Evolutionary conservation across 2,113 vertebrate species (phyloP).

Genomic region (Corythaixoides concolor): DNA sequence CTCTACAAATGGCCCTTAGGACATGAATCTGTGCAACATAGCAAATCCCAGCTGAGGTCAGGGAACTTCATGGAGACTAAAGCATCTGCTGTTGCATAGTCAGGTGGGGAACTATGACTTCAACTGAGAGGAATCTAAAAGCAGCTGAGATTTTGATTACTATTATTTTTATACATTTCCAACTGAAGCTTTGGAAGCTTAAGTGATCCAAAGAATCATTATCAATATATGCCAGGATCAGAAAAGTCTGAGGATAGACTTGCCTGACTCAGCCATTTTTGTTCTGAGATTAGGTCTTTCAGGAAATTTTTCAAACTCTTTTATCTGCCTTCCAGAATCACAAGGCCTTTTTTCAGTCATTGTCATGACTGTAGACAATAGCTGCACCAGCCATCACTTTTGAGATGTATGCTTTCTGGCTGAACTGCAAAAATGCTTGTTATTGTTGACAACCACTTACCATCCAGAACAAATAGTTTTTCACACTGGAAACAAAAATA

Average conservation of each 20-base stretch:
- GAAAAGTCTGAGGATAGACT: not conserved
- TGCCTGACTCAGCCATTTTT: not conserved
- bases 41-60: not conserved
- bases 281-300: not conserved
- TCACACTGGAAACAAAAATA: slow-evolving; percentile 1
- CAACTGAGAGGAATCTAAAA: not conserved
- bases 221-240: not conserved
- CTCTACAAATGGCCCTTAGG: not conserved
- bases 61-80: not conserved
- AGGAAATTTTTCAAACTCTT: not conserved
- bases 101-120: not conserved
- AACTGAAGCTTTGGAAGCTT: not conserved
- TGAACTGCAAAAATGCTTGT: not conserved
- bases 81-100: not conserved
- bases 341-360: not conserved
- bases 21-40: not conserved
- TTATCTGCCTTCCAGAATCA: not conserved
- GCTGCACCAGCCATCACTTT: not conserved
- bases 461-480: not conserved
- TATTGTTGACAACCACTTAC: not conserved
- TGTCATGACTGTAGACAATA: not conserved
- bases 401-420: not conserved
- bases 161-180: not conserved
- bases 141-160: not conserved
- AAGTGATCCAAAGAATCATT: not conserved